Evolutionary conservation across 1,140 invertebrate genomes (phyloP), one percentile per base, ranked within the genome.

Genomic region (Eupristina koningsbergeri): DNA sequence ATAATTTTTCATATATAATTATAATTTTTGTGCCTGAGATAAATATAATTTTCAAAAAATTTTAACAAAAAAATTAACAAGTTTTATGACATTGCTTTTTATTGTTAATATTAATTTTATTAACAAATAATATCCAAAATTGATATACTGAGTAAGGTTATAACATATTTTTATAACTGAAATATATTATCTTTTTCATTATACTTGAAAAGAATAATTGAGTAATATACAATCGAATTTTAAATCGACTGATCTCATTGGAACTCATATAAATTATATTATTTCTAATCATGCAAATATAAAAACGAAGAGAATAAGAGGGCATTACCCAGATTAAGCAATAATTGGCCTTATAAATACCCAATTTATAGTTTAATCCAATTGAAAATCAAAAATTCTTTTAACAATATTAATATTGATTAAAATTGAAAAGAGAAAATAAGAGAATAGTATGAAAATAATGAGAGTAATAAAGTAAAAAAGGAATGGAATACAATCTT

Each of bases 251-350:
- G 71, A 83, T 31, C 77, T 26, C 61, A 77, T 15, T 39, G 41
- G 0, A 17, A 64, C 63, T n/a, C 81, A 61, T 77, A 67, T 73
- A n/a, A 22, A n/a, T n/a, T 50, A 74, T 81, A 75, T 81, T 5
- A 75, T 81, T 81, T 81, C 19, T n/a, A 41, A 17, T 26, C 17
- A 1, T 22, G 64, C 22, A 41, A 63, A 64, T 7, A 63, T 26
- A 17, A n/a, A 39, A 78, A 69, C 78, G 73, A 83, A 61, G 81
- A 78, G 81, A 83, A 47, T 83, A 83, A 83, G 74, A 83, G 81
- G 74, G 85, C 76, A 50, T 58, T 17, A 50, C 2, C 41, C 39
- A 73, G 76, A 47, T 47, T 31, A 17, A 73, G 61, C 47, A 58
- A 74, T 34, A 36, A 69, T 83, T 41, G 58, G 71, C 80, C 58